These are phyloP conservation scores for Alligator sinensis DNA, from an alignment of 2,113 vertebrate species.

Conservation along the genomic window DNA sequence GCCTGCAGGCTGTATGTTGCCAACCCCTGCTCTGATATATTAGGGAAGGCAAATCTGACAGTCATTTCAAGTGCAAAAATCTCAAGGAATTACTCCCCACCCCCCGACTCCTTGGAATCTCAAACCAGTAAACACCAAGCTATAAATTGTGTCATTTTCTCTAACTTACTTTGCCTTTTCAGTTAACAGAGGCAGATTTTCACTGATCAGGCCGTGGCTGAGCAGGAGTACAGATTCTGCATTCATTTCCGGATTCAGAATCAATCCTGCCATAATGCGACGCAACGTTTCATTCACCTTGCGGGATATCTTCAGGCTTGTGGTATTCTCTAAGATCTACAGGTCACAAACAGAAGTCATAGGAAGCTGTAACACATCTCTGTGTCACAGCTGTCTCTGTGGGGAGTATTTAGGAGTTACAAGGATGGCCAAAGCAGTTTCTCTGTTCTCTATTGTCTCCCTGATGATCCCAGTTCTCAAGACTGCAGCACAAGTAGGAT, in stretches of 20 bases:
- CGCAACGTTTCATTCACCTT: slow-evolving; percentile 89
- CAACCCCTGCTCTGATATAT: too few species aligned
- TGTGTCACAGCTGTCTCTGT: not conserved
- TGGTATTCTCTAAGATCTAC: slow-evolving; percentile 90
- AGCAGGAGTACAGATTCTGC: slow-evolving; percentile 89
- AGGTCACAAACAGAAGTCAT: not conserved
- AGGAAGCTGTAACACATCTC: not conserved
- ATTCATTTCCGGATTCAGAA: slow-evolving; percentile 87
- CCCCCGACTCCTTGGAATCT: too few species aligned
- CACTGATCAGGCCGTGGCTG: slow-evolving; percentile 91
- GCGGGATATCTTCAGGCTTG: slow-evolving; percentile 89
- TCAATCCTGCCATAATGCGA: slow-evolving; percentile 88
- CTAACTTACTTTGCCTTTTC: slow-evolving; percentile 89
- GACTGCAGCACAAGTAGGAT: not conserved
- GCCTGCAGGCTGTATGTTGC: too few species aligned
- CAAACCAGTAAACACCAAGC: too few species aligned
- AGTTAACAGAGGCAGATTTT: slow-evolving; percentile 93
- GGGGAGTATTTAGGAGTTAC: not conserved
- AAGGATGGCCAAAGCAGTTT: not conserved
- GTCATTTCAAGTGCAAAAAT: too few species aligned
- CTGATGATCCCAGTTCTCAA: not conserved
- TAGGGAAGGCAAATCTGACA: too few species aligned
- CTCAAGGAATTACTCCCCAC: too few species aligned
- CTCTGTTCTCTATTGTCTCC: not conserved
- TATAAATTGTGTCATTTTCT: not conserved